These are phyloP conservation scores for Pissodes strobi DNA, from an alignment of 1,140 invertebrate species.

Conservation along the genomic window DNA sequence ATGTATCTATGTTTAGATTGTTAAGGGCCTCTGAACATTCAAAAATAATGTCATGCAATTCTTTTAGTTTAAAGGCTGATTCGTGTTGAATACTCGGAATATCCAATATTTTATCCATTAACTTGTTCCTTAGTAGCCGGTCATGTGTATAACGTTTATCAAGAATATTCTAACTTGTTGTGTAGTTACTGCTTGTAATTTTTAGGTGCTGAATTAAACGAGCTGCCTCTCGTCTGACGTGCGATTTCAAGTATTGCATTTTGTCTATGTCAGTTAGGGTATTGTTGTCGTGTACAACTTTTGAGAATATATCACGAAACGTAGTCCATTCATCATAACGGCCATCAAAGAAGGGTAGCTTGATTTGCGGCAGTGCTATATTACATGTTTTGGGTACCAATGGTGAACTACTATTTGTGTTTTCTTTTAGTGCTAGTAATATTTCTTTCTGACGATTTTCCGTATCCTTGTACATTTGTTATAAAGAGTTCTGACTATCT, in stretches of 20 bases:
- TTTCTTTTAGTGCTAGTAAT: no score
- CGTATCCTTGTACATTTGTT: no score
- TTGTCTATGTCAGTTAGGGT: no score
- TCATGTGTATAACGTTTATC: constrained; percentile 1
- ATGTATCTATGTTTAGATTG: background rate
- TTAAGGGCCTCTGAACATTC: constrained; percentile 5
- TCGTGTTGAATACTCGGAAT: background rate
- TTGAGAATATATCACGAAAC: no score
- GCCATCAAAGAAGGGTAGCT: no score
- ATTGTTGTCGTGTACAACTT: no score
- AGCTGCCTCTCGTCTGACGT: background rate
- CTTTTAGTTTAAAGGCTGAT: background rate
- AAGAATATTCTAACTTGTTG: background rate
- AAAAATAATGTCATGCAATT: constrained; percentile 1
- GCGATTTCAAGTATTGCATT: constrained; percentile 17
- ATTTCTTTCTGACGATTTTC: no score
- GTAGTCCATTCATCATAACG: no score
- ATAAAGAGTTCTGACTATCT: no score
- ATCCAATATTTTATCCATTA: background rate
- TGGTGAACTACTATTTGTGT: no score
- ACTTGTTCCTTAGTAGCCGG: background rate
- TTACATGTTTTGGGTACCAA: no score
- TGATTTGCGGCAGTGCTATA: no score
- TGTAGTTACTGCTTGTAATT: constrained; percentile 1
- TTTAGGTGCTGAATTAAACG: background rate